Percentiles rank a stretch among this genome's conserved stretches.
Evolutionary conservation across 2,113 vertebrate species (phyloP).

Genomic region (Gavia stellata): DNA sequence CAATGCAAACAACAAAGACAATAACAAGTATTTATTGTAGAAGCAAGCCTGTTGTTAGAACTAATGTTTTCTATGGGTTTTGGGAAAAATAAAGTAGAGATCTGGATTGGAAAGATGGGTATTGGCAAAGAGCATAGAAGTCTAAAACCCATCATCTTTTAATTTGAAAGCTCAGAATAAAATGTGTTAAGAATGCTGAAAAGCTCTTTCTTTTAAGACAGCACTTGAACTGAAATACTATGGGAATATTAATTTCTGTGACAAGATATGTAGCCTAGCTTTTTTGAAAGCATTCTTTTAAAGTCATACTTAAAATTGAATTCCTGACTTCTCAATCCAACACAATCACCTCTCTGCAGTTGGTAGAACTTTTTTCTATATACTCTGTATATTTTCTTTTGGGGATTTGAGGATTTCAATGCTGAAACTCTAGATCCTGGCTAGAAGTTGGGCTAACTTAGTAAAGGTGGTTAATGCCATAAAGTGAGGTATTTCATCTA

Average conservation of each 20-base stretch:
- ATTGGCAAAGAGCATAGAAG: not conserved
- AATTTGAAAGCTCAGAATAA: not conserved
- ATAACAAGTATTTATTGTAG: not conserved
- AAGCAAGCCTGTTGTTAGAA: not conserved
- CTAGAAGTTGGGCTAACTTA: not conserved
- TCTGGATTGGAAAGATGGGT: not conserved
- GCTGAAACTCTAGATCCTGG: not conserved
- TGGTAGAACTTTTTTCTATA: not conserved
- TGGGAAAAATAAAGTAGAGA: not conserved
- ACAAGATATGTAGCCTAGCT: not conserved
- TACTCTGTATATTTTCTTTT: not conserved
- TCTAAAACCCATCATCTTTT: not conserved
- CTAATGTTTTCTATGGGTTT: not conserved
- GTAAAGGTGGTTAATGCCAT: not conserved
- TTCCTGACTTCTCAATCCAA: not conserved
- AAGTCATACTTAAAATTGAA: not conserved
- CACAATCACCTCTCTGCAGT: not conserved
- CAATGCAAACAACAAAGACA: not conserved
- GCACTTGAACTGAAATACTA: not conserved
- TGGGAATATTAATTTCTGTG: not conserved
- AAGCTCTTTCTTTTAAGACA: not conserved
- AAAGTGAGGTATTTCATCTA: not conserved
- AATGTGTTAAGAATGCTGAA: not conserved
- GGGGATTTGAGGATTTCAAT: not conserved
- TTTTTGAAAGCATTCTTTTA: not conserved